phyloP scores from a whole-genome alignment of 2,113 vertebrate genomes.

The Sitta europaea region DNA sequence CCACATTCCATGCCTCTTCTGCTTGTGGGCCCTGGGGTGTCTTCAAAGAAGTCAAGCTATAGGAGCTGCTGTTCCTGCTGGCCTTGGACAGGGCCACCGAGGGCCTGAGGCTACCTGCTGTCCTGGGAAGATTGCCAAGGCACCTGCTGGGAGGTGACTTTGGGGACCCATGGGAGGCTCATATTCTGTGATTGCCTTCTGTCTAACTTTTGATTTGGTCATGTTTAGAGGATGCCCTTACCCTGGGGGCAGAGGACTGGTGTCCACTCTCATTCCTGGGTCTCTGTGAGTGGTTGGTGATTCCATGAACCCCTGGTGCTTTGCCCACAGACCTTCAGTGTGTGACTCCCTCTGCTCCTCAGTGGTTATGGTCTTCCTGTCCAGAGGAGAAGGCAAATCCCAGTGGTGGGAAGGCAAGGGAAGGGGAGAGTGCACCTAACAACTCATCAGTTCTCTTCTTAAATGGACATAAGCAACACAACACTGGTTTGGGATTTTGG shows the following conservation, averaged over 20 bases:
- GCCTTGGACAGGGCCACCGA: not conserved
- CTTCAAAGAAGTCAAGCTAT: not conserved
- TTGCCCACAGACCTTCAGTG: not conserved
- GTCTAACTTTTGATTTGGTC: not conserved
- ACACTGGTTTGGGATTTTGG: not conserved
- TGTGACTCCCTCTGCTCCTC: not conserved
- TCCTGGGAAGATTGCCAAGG: not conserved
- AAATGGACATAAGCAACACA: not conserved
- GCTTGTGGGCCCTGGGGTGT: not conserved
- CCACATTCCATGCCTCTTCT: rapidly evolving
- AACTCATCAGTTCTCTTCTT: not conserved
- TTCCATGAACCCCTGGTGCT: not conserved
- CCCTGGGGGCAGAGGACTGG: not conserved
- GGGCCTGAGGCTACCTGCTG: not conserved
- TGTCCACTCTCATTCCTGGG: not conserved
- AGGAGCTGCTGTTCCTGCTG: not conserved
- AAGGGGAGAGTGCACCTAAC: not conserved
- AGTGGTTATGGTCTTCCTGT: not conserved
- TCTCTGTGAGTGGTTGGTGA: not conserved
- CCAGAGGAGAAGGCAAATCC: not conserved
- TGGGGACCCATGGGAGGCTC: not conserved
- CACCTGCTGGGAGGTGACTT: not conserved
- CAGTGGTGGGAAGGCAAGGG: not conserved
- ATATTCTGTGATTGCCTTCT: not conserved
- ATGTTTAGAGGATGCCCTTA: not conserved